These are phyloP conservation scores for Noctuana brunneofusca DNA, from an alignment of 2,888 invertebrate species.

Conservation along the genomic window DNA sequence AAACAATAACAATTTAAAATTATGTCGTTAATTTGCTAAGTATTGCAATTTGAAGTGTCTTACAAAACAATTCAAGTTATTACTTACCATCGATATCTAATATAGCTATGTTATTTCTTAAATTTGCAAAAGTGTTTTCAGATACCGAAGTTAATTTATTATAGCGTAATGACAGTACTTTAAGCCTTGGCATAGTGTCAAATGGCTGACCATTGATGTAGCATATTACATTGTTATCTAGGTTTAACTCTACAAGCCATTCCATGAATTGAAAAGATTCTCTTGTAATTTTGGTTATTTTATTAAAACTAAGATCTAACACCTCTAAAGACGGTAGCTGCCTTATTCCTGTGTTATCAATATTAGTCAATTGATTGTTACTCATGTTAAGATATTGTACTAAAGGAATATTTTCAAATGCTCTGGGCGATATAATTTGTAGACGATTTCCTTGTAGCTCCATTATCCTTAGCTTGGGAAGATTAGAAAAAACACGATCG, in stretches of 20 bases:
- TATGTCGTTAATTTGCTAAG: not conserved
- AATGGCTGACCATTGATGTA: conserved; percentile 91
- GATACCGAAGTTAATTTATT: conserved; percentile 89
- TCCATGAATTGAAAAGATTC: conserved; percentile 89
- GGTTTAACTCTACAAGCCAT: conserved; percentile 92
- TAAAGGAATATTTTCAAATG: conserved; percentile 90
- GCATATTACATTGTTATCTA: conserved; percentile 93
- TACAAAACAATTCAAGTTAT: not conserved
- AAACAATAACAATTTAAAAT: conserved; percentile 43
- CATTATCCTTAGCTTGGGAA: conserved; percentile 87
- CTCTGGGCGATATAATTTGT: conserved; percentile 87
- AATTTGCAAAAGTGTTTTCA: conserved; percentile 88
- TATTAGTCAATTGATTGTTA: conserved; percentile 88
- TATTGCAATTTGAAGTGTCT: not conserved
- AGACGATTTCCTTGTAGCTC: conserved; percentile 92
- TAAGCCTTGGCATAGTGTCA: conserved; percentile 91
- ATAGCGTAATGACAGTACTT: conserved; percentile 89
- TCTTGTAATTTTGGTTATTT: conserved; percentile 86
- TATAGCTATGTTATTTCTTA: conserved; percentile 91
- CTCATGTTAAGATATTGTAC: conserved; percentile 92
- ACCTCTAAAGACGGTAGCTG: conserved; percentile 91
- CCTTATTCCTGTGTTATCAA: conserved; percentile 89
- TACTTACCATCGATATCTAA: conserved; percentile 91
- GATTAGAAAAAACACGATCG: conserved; percentile 88
- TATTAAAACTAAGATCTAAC: conserved; percentile 92